These are phyloP conservation scores for Polietes domitor DNA, from an alignment of 2,888 invertebrate genomes.

Conservation along the genomic window DNA sequence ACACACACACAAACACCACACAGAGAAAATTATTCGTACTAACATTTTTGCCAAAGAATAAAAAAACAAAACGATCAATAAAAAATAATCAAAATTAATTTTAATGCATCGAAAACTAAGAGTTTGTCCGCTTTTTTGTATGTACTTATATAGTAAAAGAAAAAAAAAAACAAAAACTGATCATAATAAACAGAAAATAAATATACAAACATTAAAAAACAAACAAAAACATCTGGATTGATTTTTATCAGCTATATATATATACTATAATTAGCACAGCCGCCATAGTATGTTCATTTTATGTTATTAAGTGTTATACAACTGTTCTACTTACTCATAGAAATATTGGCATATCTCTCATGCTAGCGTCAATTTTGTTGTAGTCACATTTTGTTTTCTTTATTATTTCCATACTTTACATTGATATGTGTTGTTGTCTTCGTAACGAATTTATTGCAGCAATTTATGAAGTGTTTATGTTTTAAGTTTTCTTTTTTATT, in stretches of 20 bases:
- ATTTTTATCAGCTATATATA: neutral
- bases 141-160: conserved; percentile 17
- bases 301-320: conserved; percentile 21
- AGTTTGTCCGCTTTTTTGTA: conserved; percentile 34
- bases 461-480: conserved; percentile 64
- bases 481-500: neutral
- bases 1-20: neutral
- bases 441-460: conserved; percentile 51
- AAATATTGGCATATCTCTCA: conserved; percentile 30
- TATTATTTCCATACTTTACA: neutral
- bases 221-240: conserved; percentile 38
- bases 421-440: conserved; percentile 14
- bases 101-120: conserved; percentile 31
- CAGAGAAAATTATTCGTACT: conserved; percentile 40
- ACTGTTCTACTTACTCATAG: conserved; percentile 19
- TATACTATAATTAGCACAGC: neutral
- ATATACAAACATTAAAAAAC: conserved; percentile 67
- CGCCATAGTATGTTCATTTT: conserved; percentile 28
- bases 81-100: conserved; percentile 47
- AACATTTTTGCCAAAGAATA: conserved; percentile 66
- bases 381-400: conserved; percentile 10
- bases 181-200: conserved; percentile 25
- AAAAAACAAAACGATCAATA: conserved; percentile 48
- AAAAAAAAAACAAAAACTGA: conserved; percentile 18
- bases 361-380: conserved; percentile 28